Percentiles rank a stretch among this genome's conserved stretches.
These are phyloP conservation scores for Ginglymostoma cirratum DNA, from an alignment of 2,113 vertebrate species.

Conservation along the genomic window DNA sequence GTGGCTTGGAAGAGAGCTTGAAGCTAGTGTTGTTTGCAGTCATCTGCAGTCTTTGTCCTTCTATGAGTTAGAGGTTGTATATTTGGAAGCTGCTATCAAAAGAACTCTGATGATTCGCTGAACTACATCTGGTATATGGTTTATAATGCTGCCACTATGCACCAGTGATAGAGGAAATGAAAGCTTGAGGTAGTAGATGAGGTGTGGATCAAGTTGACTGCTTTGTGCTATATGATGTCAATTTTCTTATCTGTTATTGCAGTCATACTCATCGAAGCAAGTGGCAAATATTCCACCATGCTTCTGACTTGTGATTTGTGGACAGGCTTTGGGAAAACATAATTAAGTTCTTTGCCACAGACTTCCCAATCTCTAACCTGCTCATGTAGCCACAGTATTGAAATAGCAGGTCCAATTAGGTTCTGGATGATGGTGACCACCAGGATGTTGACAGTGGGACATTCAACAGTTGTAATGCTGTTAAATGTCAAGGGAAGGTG, in stretches of 20 bases:
- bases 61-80: not conserved
- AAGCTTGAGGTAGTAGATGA: not conserved
- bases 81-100: not conserved
- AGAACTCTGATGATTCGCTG: not conserved
- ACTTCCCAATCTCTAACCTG: not conserved
- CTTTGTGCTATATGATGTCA: not conserved
- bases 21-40: not conserved
- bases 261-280: not conserved
- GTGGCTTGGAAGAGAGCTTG: not conserved
- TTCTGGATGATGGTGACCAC: not conserved
- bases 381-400: not conserved
- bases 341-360: not conserved
- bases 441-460: too few relatives aligned
- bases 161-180: too few relatives aligned
- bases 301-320: not conserved
- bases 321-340: not conserved
- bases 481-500: not conserved
- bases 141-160: not conserved
- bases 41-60: not conserved
- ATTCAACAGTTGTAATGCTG: not conserved
- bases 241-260: not conserved
- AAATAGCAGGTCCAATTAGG: not conserved
- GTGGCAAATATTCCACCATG: not conserved
- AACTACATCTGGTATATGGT: not conserved
- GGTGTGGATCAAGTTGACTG: not conserved